phyloP scores from a whole-genome alignment of 1,140 invertebrate genomes.

The Latrodectus geometricus region DNA sequence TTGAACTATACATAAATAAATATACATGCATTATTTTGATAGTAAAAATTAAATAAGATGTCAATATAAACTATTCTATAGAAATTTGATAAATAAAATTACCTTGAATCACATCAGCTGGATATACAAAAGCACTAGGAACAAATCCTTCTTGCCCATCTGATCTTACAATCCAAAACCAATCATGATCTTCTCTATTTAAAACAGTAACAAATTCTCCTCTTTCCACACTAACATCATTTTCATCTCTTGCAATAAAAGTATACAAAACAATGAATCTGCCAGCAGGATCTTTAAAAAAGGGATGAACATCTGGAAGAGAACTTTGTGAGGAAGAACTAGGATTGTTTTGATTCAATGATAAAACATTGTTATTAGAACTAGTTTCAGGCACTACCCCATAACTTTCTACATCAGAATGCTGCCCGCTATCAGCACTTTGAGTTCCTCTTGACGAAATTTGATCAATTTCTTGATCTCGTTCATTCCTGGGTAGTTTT shows the following conservation, averaged over 20 bases:
- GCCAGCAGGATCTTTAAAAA: constrained; percentile 92
- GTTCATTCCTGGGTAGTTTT: constrained; percentile 80
- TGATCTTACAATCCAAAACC: constrained; percentile 93
- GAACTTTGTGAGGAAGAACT: constrained; percentile 57
- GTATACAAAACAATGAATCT: constrained; percentile 92
- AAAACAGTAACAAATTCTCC: constrained; percentile 95
- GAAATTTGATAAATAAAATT: constrained; percentile 57
- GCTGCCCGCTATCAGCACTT: constrained; percentile 67
- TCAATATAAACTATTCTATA: too few relatives aligned
- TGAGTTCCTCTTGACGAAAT: constrained; percentile 44
- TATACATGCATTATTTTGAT: too few relatives aligned
- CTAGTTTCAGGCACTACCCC: constrained; percentile 67
- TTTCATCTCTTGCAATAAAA: constrained; percentile 91
- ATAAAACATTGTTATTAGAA: constrained; percentile 31
- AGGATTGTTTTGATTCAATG: constrained; percentile 44
- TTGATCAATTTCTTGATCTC: constrained; percentile 64
- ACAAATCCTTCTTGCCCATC: constrained; percentile 96
- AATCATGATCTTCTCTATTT: constrained; percentile 93
- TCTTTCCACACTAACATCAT: constrained; percentile 91
- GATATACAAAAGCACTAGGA: constrained; percentile 93
- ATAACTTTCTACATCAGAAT: constrained; percentile 77
- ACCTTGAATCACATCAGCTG: constrained; percentile 83
- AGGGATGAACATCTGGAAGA: constrained; percentile 79
- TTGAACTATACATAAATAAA: too few relatives aligned
- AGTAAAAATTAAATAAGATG: too few relatives aligned